A percentile compares a stretch with the other conserved stretches of the same genome.
Evolutionary conservation across 1,140 invertebrate species (phyloP).

Genomic region (Drosophila sechellia): DNA sequence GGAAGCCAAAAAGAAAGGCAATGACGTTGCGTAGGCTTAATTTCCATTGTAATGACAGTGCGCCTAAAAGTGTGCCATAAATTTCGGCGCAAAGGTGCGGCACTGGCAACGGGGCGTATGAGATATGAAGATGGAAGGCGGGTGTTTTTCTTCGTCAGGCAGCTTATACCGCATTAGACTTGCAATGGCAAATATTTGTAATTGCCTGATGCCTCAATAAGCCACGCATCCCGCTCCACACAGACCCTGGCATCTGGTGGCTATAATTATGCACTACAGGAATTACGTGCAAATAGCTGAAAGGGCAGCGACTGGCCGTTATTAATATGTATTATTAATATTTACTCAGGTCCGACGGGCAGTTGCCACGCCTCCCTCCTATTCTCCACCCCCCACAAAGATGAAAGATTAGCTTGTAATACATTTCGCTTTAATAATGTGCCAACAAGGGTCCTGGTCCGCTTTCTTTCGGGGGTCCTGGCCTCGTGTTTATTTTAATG

Average conservation of each 20-base stretch:
- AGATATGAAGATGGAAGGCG: slow-evolving; percentile 33
- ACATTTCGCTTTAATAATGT: slow-evolving; percentile 66
- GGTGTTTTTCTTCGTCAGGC: slow-evolving; percentile 1
- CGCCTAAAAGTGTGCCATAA: slow-evolving; percentile 78
- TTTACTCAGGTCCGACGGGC: slow-evolving; percentile 79
- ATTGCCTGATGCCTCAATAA: slow-evolving; percentile 69
- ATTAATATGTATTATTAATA: slow-evolving; percentile 84
- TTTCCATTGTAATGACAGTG: slow-evolving; percentile 78
- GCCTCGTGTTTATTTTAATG: slow-evolving; percentile 73
- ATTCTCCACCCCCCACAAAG: slow-evolving; percentile 19
- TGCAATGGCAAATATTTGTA: slow-evolving; percentile 71
- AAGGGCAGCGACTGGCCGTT: slow-evolving; percentile 54
- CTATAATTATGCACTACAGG: slow-evolving; percentile 73
- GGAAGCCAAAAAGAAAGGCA: slow-evolving; percentile 3
- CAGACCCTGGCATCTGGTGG: slow-evolving; percentile 16
- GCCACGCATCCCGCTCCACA: slow-evolving; percentile 7
- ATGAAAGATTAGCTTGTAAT: slow-evolving; percentile 74
- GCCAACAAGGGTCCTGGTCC: slow-evolving; percentile 53
- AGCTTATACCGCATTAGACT: slow-evolving; percentile 35
- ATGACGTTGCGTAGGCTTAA: slow-evolving; percentile 58
- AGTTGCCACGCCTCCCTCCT: slow-evolving; percentile 1
- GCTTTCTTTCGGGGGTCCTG: slow-evolving; percentile 29
- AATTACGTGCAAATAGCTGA: slow-evolving; percentile 79
- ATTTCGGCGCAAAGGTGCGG: slow-evolving; percentile 55
- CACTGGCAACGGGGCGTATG: slow-evolving; percentile 3